Percentiles rank a stretch among this genome's conserved stretches.
Conservation (phyloP, 1,140 invertebrate species). For the Ectropis grisescens region DNA sequence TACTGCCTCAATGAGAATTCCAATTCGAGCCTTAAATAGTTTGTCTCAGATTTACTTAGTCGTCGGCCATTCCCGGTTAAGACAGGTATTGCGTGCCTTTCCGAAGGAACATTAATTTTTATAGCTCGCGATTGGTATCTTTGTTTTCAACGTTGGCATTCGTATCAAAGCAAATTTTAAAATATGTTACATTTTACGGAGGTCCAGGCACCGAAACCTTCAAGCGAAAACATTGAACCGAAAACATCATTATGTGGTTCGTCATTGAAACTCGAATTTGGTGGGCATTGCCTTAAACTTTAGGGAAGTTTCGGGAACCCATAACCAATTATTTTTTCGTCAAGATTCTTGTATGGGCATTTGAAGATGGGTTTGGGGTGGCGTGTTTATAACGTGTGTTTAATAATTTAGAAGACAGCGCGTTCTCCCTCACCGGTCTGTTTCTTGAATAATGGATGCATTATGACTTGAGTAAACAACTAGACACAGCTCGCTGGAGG, state of each 20-base stretch:
- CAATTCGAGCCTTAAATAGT: slow-evolving; percentile 39
- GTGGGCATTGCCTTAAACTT: background rate
- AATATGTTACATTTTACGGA: too few relatives aligned
- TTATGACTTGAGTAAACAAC: slow-evolving; percentile 32
- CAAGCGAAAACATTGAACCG: too few relatives aligned
- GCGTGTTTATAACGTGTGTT: slow-evolving; percentile 58
- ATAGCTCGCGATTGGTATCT: too few relatives aligned
- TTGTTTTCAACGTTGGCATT: too few relatives aligned
- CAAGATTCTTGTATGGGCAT: slow-evolving; percentile 23
- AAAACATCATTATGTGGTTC: too few relatives aligned
- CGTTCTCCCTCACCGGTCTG: slow-evolving; percentile 38
- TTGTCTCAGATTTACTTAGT: slow-evolving; percentile 24
- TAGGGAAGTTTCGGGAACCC: background rate
- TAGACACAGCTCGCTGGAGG: too few relatives aligned
- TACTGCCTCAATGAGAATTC: slow-evolving; percentile 60
- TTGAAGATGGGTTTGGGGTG: slow-evolving; percentile 36
- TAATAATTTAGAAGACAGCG: slow-evolving; percentile 59
- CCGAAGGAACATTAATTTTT: too few relatives aligned
- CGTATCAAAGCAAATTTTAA: too few relatives aligned
- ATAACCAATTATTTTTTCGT: slow-evolving; percentile 32
- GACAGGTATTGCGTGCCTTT: too few relatives aligned
- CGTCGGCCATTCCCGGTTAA: too few relatives aligned
- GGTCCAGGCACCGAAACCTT: too few relatives aligned
- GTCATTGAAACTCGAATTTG: too few relatives aligned
- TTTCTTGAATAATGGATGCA: slow-evolving; percentile 57